These are phyloP conservation scores for Orthonevra nobilis DNA, from an alignment of 2,888 invertebrate genomes.

Conservation along the genomic window DNA sequence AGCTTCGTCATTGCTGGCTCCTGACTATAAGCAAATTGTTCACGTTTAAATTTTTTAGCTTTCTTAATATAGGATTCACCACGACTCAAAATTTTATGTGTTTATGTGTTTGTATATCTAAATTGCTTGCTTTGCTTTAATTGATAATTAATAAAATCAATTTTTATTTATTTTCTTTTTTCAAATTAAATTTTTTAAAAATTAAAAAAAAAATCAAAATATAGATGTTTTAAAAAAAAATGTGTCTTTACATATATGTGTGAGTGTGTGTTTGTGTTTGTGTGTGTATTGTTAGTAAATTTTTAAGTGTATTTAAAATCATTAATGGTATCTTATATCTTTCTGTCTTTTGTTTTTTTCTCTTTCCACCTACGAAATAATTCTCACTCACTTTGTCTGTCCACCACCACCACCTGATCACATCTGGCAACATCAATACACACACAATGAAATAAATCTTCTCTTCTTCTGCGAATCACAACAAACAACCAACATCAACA, in stretches of 20 bases:
- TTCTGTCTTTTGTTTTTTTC: slow-evolving; percentile 44
- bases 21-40: no score
- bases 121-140: slow-evolving; percentile 1
- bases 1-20: no score
- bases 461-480: slow-evolving; percentile 5
- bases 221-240: slow-evolving; percentile 32
- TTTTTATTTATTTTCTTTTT: no score
- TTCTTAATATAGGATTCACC: neutral
- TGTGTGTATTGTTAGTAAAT: slow-evolving; percentile 44
- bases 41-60: no score
- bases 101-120: no score
- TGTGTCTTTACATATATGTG: slow-evolving; percentile 25
- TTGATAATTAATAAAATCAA: no score
- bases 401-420: slow-evolving; percentile 33
- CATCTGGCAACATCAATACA: slow-evolving; percentile 11
- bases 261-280: slow-evolving; percentile 60
- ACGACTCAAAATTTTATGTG: no score
- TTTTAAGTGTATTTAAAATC: slow-evolving; percentile 30
- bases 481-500: slow-evolving; percentile 1
- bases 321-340: slow-evolving; percentile 68
- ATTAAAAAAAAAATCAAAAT: slow-evolving; percentile 11
- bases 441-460: slow-evolving; percentile 1
- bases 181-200: neutral
- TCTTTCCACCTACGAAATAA: slow-evolving; percentile 33
- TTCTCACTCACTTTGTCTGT: slow-evolving; percentile 9